A percentile compares a stretch with the other conserved stretches of the same genome.
Conservation (phyloP, 1,140 invertebrate species). For the Streblospio benedicti region DNA sequence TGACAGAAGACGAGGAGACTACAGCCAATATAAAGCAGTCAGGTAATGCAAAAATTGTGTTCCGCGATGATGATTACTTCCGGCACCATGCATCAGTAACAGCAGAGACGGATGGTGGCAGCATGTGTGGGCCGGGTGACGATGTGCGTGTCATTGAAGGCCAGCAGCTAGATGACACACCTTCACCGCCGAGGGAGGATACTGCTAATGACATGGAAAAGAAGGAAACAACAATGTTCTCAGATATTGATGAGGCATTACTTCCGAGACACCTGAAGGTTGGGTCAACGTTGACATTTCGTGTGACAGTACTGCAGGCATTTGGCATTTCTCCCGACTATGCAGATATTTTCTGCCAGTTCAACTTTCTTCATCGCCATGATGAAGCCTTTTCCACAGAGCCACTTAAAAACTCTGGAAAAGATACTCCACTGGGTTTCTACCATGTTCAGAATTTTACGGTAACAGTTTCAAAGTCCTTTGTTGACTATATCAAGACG, state of each 20-base stretch:
- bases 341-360: conserved; percentile 98
- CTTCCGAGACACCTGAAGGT: conserved; percentile 74
- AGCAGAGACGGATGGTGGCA: conserved; percentile 13
- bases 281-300: conserved; percentile 89
- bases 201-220: too few relatives aligned
- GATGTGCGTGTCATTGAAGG: too few relatives aligned
- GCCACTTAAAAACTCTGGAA: conserved; percentile 91
- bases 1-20: conserved; percentile 53
- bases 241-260: conserved; percentile 54
- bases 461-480: conserved; percentile 89
- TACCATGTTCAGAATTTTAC: conserved; percentile 99
- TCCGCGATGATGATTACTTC: conserved; percentile 50
- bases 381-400: conserved; percentile 99
- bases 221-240: conserved; percentile 23
- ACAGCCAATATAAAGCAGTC: conserved; percentile 42
- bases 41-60: conserved; percentile 50
- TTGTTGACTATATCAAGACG: conserved; percentile 92
- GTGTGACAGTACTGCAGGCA: conserved; percentile 92
- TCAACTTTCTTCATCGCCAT: conserved; percentile 95
- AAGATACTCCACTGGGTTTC: conserved; percentile 81
- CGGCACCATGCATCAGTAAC: conserved; percentile 15
- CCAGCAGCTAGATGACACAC: too few relatives aligned
- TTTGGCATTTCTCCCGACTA: conserved; percentile 90
- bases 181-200: too few relatives aligned
- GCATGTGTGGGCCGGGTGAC: too few relatives aligned